phyloP scores from a whole-genome alignment of 1,140 invertebrate genomes.

The Euura saliciscinereae region DNA sequence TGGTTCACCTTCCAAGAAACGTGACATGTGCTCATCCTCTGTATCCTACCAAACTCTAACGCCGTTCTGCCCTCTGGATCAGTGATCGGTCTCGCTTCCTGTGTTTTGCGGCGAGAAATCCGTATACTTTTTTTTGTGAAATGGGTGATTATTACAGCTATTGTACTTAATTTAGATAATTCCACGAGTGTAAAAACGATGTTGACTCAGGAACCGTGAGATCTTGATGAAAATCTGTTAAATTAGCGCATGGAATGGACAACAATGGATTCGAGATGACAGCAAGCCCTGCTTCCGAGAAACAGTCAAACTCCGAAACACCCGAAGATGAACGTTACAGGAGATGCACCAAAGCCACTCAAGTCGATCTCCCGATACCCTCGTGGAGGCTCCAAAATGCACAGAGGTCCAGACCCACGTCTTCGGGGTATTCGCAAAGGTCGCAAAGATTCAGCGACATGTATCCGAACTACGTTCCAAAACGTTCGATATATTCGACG shows the following conservation, averaged over 20 bases:
- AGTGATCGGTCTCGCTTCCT: too few species aligned
- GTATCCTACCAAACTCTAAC: too few species aligned
- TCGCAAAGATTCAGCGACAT: constrained; percentile 34
- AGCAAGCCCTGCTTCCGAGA: not conserved
- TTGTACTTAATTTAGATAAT: too few species aligned
- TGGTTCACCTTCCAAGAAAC: not conserved
- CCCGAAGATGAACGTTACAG: not conserved
- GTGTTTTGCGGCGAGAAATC: too few species aligned
- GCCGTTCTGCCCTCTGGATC: too few species aligned
- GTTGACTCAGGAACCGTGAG: too few species aligned
- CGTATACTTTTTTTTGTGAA: too few species aligned
- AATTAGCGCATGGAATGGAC: not conserved
- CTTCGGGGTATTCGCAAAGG: constrained; percentile 39
- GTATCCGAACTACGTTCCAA: constrained; percentile 25
- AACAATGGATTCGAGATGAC: constrained; percentile 19
- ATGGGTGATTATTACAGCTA: too few species aligned
- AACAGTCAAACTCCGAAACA: constrained; percentile 17
- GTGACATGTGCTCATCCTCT: not conserved
- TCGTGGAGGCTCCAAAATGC: constrained; percentile 32
- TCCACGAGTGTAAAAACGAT: too few species aligned
- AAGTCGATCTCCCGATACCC: constrained; percentile 40
- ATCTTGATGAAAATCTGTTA: too few species aligned
- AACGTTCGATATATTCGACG: constrained; percentile 32
- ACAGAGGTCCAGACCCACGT: constrained; percentile 40
- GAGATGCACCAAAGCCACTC: constrained; percentile 45